Base-by-base conservation (phyloP, 2,113 vertebrate species). In the Burhinus bistriatus region DNA sequence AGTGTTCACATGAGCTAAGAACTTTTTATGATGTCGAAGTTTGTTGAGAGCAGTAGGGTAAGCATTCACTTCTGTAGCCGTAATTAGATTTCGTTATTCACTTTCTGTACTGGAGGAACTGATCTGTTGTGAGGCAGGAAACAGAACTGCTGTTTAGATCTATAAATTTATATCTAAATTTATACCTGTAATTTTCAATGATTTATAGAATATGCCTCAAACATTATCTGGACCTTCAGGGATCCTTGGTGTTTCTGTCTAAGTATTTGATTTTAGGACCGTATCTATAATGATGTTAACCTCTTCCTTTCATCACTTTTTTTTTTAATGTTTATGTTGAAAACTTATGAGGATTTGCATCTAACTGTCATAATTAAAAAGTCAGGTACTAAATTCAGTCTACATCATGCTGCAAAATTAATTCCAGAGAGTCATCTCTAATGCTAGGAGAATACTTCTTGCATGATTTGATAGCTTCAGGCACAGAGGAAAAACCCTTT, bases 381-480 rank as follows among this genome's bases (percentile, higher is more conserved):
- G 45, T 81, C 72, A 90, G 58, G 51, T 54, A 62, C 2, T 15
- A 83, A 94, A 92, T 58, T 90, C 71, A 76, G 47, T 30, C 65
- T 79, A 40, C 44, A 76, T 78, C 65, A 45, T 57, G 25, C 65
- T 47, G 52, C 75, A 89, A 77, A 91, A 84, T 72, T 90, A 92
- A 91, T 89, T 93, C 55, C 52, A 54, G 20, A 52, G 23, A 52
- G 69, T 51, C 79, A 65, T 79, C 61, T 66, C 11, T 95, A 95
- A 94, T 79, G 81, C 91, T 69, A 62, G 81, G 92, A 88, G 65
- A 95, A 91, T 95, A 80, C 59, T 85, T 90, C 32, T 89, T 93
- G 32, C 23, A 38, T 93, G 78, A 90, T 88, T 81, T 90, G 75
- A 59, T 57, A 93, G 82, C 79, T 97, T 93, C 76, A 92, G 82